Base-by-base conservation (phyloP, 2,888 invertebrate species). In the Meandrusa payeni region DNA sequence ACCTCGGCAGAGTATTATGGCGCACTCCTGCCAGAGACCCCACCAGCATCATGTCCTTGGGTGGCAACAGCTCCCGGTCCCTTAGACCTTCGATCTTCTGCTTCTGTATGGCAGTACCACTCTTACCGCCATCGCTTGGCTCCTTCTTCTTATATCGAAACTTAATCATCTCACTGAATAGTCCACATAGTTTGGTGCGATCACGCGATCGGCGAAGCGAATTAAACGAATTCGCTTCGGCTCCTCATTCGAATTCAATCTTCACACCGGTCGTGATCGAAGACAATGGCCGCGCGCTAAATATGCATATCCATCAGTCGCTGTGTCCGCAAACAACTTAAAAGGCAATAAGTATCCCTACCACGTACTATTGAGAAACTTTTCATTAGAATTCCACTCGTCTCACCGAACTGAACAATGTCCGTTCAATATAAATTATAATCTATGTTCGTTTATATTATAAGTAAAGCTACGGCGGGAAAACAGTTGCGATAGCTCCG, bases 71-170 rank as follows among this genome's bases (percentile, higher is more conserved):
- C 59, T 88, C 88, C 52, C 80, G 64, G 48, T 82, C 82, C 42
- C 76, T 70, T 10, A 87, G 61, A 52, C 72, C 83, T 40, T 88
- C 87, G 32, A 85, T 83, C 68, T 85, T 87, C 69, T 80, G 81
- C 67, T 86, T 86, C 68, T 85, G 86, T 47, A 83, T 76, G 44
- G 76, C 72, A 13, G 76, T 72, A 20, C 76, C 76, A 5, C 63
- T 71, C 53, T 75, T 76, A 7, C 54, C 50, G 33, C 69, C 69
- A 53, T 65, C 65, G 63, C 53, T 76, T 47, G 69, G 62, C 66
- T 91, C 91, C 70, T 91, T 91, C 52, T 91, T 90, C 62, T 91
- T 91, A 57, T 91, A 91, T 50, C 91, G 90, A 80, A 91, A 91
- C 78, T 91, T 91, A 52, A 91, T 91, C 91, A 91, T 91, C 70